Evolutionary conservation across 2,888 invertebrate species (phyloP).

Genomic region (Sericinus montela): DNA sequence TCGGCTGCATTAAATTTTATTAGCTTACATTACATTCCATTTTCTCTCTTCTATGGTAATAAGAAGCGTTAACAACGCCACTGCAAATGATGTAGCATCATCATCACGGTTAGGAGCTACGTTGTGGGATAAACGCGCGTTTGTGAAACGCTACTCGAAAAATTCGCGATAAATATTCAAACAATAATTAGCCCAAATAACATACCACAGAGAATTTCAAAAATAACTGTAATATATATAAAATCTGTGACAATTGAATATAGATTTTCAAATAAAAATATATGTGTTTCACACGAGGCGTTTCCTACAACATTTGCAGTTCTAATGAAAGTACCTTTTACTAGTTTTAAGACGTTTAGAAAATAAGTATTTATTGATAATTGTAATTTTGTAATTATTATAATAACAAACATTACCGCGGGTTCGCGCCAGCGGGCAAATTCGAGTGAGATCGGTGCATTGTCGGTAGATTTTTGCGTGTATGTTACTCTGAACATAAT

Average conservation of each 20-base stretch:
- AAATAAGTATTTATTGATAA: slow-evolving; percentile 74
- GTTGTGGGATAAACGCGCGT: slow-evolving; percentile 44
- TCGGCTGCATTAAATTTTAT: no score
- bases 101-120: slow-evolving; percentile 5
- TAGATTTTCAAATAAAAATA: no score
- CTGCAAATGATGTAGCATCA: slow-evolving; percentile 14
- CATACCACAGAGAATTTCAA: no score
- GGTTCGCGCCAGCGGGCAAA: background rate
- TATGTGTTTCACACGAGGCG: slow-evolving; percentile 62
- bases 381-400: slow-evolving; percentile 59
- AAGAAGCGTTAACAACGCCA: slow-evolving; percentile 8
- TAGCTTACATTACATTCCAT: slow-evolving; percentile 1
- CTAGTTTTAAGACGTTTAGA: slow-evolving; percentile 53
- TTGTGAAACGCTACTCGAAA: slow-evolving; percentile 42
- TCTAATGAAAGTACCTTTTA: slow-evolving; percentile 73
- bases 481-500: background rate
- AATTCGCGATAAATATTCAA: no score
- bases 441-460: background rate
- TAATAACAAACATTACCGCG: slow-evolving; percentile 54
- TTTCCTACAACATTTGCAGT: slow-evolving; percentile 55
- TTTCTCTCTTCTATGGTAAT: slow-evolving; percentile 5
- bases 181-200: no score
- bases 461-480: background rate
- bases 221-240: no score
- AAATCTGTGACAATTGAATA: no score